Percentiles rank a stretch among this genome's conserved stretches.
Evolutionary conservation across 1,140 invertebrate species (phyloP).

Genomic region (Tetragonula clypearis): DNA sequence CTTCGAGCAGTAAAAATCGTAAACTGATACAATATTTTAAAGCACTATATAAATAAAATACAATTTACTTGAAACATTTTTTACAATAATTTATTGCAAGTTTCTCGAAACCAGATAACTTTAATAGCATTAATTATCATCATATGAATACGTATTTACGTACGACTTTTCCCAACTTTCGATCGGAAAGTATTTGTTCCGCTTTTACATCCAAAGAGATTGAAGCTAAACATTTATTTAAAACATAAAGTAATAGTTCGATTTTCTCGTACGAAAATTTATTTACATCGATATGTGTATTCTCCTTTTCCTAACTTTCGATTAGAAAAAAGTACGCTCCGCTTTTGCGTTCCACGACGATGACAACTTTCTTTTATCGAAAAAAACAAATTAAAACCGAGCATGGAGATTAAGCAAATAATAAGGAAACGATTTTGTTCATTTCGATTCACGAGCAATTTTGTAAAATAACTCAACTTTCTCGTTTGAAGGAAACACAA

Average conservation of each 20-base stretch:
- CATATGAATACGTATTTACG: neutral
- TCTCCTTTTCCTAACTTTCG: slow-evolving; percentile 23
- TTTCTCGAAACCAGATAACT: neutral
- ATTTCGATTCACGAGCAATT: neutral
- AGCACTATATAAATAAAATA: neutral
- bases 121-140: neutral
- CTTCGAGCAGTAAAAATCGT: neutral
- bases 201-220: neutral
- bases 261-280: neutral
- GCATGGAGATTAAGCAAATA: neutral
- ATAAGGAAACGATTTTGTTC: neutral
- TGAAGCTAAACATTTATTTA: neutral
- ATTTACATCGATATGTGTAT: neutral
- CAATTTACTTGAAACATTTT: neutral
- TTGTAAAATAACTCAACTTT: neutral
- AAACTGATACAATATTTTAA: neutral
- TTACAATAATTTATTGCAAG: neutral
- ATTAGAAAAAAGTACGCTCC: neutral
- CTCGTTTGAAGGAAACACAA: too few relatives aligned
- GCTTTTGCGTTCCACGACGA: neutral
- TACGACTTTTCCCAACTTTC: neutral
- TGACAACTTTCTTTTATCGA: neutral
- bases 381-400: neutral
- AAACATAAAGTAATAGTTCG: neutral
- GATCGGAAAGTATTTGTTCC: neutral